Evolutionary conservation across 2,113 vertebrate species (phyloP), one percentile per base, ranked within the genome.

Genomic region (Eulacestoma nigropectus): DNA sequence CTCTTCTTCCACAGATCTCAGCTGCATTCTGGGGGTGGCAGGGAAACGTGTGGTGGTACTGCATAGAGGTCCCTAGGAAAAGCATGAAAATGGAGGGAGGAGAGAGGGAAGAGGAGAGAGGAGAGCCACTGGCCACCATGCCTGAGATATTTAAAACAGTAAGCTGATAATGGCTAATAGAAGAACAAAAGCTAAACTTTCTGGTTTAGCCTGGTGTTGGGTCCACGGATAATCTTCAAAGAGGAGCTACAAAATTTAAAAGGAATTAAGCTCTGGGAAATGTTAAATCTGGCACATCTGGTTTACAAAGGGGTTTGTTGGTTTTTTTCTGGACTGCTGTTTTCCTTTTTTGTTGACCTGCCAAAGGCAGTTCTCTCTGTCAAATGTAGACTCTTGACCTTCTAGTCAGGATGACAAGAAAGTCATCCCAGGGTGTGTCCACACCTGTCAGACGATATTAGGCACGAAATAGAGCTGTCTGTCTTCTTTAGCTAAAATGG

Each of bases 381-480:
- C 95, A 93, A 74, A 89, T 3, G 23, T 29, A 93, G 95, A 42
- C 81, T 85, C 95, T 91, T 96, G 92, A 97, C 96, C 95, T 94
- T 86, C 65, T 42, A 76, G 76, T 59, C 0, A 0, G 63, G n/a
- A 62, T 91, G 95, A 95, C 88, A 56, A 74, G 83, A 73, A 76
- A 84, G 72, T 87, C 88, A 88, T 96, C 84, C 37, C 52, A 76
- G 95, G 94, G 93, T 94, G 94, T 93, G 93, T 67, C 89, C 67
- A 63, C 80, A 84, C 89, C 89, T 93, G 88, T 81, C 86, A 74
- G 86, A 77, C 68, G 70, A 91, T 77, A 88, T 88, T 63, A 90
- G 39, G 32, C 67, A 63, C 13, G 72, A 89, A 96, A 90, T 69
- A 87, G 84, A 94, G 90, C 75, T 83, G 94, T 96, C 96, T 92